Evolutionary conservation across 1,140 invertebrate genomes (phyloP).

Genomic region (Leptinotarsa lineolata): DNA sequence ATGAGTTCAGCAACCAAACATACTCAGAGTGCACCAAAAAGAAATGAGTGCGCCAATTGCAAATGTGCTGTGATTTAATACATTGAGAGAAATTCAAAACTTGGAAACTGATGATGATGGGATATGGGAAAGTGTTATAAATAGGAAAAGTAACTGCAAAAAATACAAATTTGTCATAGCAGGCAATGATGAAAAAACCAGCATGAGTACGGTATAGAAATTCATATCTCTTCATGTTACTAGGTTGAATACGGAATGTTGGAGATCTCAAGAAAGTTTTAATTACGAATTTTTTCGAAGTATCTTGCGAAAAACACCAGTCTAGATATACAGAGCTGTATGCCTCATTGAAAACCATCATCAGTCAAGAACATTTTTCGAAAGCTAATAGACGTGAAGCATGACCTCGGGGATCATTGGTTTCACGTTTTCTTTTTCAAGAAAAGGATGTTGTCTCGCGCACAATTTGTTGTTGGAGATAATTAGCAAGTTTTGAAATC

Average conservation of each 20-base stretch:
- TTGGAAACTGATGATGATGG: not conserved
- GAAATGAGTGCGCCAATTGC: constrained; percentile 6
- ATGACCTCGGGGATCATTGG: too few relatives aligned
- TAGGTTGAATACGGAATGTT: not conserved
- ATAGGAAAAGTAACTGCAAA: not conserved
- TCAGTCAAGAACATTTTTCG: too few relatives aligned
- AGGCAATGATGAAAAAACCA: not conserved
- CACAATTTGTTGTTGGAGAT: too few relatives aligned
- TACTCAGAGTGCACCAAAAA: not conserved
- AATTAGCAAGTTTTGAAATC: too few relatives aligned
- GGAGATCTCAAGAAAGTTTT: constrained; percentile 19
- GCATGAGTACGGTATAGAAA: constrained; percentile 2
- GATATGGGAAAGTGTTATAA: not conserved
- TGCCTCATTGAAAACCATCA: too few relatives aligned
- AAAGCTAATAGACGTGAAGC: too few relatives aligned
- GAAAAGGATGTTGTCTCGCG: too few relatives aligned
- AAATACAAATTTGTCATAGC: not conserved
- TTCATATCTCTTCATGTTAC: constrained; percentile 16
- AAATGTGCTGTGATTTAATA: not conserved
- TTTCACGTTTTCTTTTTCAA: too few relatives aligned
- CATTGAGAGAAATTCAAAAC: not conserved
- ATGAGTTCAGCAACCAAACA: too few relatives aligned
- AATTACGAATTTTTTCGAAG: constrained; percentile 19
- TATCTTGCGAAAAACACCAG: constrained; percentile 19
- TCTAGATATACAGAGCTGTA: not conserved